Percentiles rank a stretch among this genome's conserved stretches.
phyloP scores from a whole-genome alignment of 2,888 invertebrate species.

The Vesta saturnalis region DNA sequence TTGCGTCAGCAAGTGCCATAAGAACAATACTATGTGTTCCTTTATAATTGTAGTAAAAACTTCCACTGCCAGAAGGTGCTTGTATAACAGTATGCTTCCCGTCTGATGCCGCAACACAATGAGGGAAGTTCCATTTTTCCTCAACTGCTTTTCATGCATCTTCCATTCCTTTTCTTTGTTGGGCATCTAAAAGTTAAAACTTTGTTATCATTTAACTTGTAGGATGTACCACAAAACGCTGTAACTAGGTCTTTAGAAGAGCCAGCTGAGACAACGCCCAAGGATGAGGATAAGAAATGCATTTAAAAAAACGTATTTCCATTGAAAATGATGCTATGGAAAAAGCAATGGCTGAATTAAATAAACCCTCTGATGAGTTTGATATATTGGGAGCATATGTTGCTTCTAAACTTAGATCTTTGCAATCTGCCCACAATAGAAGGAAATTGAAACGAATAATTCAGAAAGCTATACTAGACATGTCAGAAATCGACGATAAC shows the following conservation, averaged over 20 bases:
- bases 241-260: background rate
- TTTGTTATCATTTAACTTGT: background rate
- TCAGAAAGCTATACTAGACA: no score
- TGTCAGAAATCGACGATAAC: no score
- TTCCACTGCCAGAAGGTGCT: conserved; percentile 12
- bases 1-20: no score
- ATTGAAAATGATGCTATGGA: background rate
- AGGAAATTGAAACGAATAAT: no score
- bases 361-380: no score
- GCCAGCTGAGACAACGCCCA: background rate
- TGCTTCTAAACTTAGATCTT: background rate
- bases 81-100: background rate
- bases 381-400: background rate
- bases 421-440: no score
- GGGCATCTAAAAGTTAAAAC: background rate
- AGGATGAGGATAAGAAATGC: background rate
- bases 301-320: background rate
- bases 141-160: background rate
- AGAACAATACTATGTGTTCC: no score
- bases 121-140: conserved; percentile 5
- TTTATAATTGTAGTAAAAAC: conserved; percentile 2
- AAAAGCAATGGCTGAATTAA: background rate
- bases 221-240: background rate
- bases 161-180: conserved; percentile 1
- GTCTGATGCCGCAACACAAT: no score